Conservation (phyloP, 2,113 vertebrate genomes). For the Odocoileus virginianus region DNA sequence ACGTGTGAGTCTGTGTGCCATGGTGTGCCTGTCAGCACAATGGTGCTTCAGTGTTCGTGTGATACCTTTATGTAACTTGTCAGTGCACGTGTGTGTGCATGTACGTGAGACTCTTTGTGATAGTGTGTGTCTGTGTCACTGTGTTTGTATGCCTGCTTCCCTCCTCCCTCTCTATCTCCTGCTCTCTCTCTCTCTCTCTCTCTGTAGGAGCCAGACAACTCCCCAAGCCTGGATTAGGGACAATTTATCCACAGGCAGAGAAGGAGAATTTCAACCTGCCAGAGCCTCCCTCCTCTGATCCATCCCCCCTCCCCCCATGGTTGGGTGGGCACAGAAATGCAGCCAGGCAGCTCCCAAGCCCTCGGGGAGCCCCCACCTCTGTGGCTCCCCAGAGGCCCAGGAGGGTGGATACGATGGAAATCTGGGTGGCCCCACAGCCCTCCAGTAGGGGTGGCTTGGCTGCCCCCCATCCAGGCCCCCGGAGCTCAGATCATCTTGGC, state of each 20-base stretch:
- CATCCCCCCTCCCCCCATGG: slow-evolving; percentile 54
- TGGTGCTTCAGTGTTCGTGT: not conserved
- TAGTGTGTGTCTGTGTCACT: not conserved
- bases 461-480: slow-evolving; percentile 38
- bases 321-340: slow-evolving; percentile 66
- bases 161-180: slow-evolving; percentile 26
- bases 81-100: accelerated
- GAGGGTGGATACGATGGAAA: slow-evolving; percentile 72
- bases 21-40: not conserved
- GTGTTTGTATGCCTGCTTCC: slow-evolving; percentile 40
- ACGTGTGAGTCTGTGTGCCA: not conserved
- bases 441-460: slow-evolving; percentile 66
- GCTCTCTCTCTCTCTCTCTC: slow-evolving; percentile 24
- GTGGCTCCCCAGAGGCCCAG: slow-evolving; percentile 61
- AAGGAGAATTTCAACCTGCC: slow-evolving; percentile 82
- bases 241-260: slow-evolving; percentile 82
- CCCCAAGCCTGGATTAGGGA: slow-evolving; percentile 81
- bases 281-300: slow-evolving; percentile 72
- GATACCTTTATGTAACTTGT: not conserved
- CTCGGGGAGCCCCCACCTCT: slow-evolving; percentile 54
- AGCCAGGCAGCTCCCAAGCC: slow-evolving; percentile 62
- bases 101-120: slow-evolving; percentile 44
- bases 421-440: slow-evolving; percentile 68
- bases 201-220: slow-evolving; percentile 79
- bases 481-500: slow-evolving; percentile 17